Evolutionary conservation across 1,140 invertebrate genomes (phyloP).

Genomic region (Achroia grisella): DNA sequence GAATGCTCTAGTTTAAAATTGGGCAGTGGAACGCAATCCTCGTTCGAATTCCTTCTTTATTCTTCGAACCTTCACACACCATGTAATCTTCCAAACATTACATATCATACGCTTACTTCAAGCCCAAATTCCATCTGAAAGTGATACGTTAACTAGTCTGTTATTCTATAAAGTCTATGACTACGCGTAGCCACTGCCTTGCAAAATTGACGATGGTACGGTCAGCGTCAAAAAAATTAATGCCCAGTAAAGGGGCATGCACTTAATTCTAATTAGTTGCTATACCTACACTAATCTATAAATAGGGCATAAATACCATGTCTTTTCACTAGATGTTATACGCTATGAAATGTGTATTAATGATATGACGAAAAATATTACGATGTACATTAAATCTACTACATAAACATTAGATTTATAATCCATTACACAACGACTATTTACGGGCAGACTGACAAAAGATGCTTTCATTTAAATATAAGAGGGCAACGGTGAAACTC

Average conservation of each 20-base stretch:
- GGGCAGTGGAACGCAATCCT: no score
- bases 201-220: slow-evolving; percentile 3
- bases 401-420: slow-evolving; percentile 7
- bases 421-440: not conserved
- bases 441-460: slow-evolving; percentile 9
- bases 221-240: slow-evolving; percentile 12
- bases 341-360: slow-evolving; percentile 42
- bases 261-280: slow-evolving; percentile 24
- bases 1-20: no score
- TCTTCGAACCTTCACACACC: no score
- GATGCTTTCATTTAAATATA: not conserved
- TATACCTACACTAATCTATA: slow-evolving; percentile 35
- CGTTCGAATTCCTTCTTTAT: no score
- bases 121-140: no score
- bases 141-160: no score
- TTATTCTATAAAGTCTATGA: no score
- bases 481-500: no score
- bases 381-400: slow-evolving; percentile 28
- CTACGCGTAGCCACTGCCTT: not conserved
- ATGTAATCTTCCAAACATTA: no score
- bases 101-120: no score
- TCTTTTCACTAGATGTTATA: slow-evolving; percentile 41
- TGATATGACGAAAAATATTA: slow-evolving; percentile 62
- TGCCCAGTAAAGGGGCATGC: slow-evolving; percentile 28
- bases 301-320: slow-evolving; percentile 31